Evolutionary conservation across 2,888 invertebrate genomes (phyloP).

Genomic region (Acanthococcus lagerstroemiae): DNA sequence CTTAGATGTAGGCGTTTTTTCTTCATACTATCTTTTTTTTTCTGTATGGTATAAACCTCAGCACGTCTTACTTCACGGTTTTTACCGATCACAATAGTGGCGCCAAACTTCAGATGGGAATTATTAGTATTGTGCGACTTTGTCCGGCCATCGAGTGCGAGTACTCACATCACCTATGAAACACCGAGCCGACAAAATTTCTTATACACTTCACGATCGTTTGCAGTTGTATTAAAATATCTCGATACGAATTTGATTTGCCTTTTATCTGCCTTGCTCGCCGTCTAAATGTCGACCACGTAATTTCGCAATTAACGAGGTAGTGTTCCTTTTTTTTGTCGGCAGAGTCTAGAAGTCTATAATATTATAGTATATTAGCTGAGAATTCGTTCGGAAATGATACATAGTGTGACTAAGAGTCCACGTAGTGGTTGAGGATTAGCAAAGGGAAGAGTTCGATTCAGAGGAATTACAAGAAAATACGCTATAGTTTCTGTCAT

Average conservation of each 20-base stretch:
- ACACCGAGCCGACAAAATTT: not conserved
- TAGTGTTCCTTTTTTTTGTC: not conserved
- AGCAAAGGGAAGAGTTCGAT: no score
- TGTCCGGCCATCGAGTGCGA: slow-evolving; percentile 5
- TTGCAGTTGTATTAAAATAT: not conserved
- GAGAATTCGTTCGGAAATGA: no score
- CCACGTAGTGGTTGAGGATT: no score
- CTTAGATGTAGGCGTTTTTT: slow-evolving; percentile 24
- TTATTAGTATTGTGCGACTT: slow-evolving; percentile 28
- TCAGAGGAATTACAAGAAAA: no score
- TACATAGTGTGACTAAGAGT: no score
- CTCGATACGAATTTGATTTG: not conserved
- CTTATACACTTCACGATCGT: not conserved
- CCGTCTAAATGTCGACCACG: not conserved
- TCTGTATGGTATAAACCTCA: not conserved
- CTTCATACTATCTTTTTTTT: not conserved
- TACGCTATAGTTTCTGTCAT: no score
- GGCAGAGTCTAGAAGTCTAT: no score
- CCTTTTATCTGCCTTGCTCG: not conserved
- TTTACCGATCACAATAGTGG: slow-evolving; percentile 24
- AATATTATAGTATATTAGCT: no score
- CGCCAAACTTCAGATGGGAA: slow-evolving; percentile 26
- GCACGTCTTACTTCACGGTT: slow-evolving; percentile 28
- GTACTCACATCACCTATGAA: not conserved
- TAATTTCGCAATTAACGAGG: not conserved